phyloP scores from a whole-genome alignment of 2,888 invertebrate genomes.

The Nudaria mundana region DNA sequence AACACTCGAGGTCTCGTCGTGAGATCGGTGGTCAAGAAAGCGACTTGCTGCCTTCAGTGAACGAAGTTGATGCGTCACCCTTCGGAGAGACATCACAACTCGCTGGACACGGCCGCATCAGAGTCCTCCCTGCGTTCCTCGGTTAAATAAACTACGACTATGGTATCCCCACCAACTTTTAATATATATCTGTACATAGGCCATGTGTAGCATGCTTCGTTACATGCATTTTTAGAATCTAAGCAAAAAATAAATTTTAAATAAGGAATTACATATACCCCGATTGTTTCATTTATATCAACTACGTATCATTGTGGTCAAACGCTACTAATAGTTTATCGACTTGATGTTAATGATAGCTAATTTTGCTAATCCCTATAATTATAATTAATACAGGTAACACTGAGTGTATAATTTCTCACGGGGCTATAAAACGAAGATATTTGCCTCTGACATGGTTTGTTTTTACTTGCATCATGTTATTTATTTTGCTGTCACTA shows the following conservation, averaged over 20 bases:
- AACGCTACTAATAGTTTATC: too few species aligned
- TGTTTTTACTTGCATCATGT: constrained; percentile 12
- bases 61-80: constrained; percentile 58
- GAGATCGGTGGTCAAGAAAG: constrained; percentile 60
- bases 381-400: constrained; percentile 19
- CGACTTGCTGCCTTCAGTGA: constrained; percentile 59
- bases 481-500: constrained; percentile 11
- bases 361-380: constrained; percentile 8
- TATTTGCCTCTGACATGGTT: not conserved
- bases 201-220: constrained; percentile 7
- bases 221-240: constrained; percentile 18
- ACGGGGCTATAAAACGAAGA: constrained; percentile 15
- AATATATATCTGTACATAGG: too few species aligned
- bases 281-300: not conserved
- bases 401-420: constrained; percentile 9
- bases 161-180: not conserved
- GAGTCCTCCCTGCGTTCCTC: constrained; percentile 68
- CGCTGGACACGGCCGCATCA: constrained; percentile 61
- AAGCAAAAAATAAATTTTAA: constrained; percentile 13
- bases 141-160: constrained; percentile 41
- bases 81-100: constrained; percentile 59
- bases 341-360: constrained; percentile 13
- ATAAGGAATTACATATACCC: constrained; percentile 8
- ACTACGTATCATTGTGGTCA: too few species aligned
- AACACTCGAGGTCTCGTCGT: constrained; percentile 50